Percentiles rank a stretch among this genome's conserved stretches.
phyloP scores from a whole-genome alignment of 2,888 invertebrate genomes.

The Malacosoma neustria region DNA sequence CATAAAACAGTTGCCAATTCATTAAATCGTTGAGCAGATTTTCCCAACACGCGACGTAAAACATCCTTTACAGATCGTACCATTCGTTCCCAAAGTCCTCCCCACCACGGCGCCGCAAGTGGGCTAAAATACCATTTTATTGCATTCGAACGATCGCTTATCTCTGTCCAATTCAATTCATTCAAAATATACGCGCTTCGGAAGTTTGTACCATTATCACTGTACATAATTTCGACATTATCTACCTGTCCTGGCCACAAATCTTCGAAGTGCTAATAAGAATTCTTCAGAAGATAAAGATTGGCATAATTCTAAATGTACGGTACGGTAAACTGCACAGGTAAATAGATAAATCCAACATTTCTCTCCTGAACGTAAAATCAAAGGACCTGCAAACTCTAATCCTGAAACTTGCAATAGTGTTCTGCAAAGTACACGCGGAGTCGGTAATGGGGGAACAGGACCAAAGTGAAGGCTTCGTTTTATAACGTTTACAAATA shows the following conservation, averaged over 20 bases:
- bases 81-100: no score
- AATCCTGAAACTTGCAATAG: constrained; percentile 4
- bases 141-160: no score
- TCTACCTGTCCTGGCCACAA: constrained; percentile 7
- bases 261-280: constrained; percentile 4
- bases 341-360: constrained; percentile 6
- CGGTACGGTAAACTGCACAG: constrained; percentile 4
- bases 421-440: background rate
- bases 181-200: no score
- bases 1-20: no score
- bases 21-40: no score
- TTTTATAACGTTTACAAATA: constrained; percentile 50
- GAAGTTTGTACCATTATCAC: no score
- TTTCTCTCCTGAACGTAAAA: constrained; percentile 1
- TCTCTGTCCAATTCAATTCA: no score
- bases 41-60: no score
- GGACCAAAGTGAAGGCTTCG: background rate
- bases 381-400: constrained; percentile 5
- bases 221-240: no score
- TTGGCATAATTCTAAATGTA: constrained; percentile 3
- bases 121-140: no score
- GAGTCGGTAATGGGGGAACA: constrained; percentile 1
- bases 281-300: constrained; percentile 3
- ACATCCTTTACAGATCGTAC: no score
- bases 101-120: no score